Conservation (phyloP, 2,113 vertebrate species). For the Oryzias celebensis region DNA sequence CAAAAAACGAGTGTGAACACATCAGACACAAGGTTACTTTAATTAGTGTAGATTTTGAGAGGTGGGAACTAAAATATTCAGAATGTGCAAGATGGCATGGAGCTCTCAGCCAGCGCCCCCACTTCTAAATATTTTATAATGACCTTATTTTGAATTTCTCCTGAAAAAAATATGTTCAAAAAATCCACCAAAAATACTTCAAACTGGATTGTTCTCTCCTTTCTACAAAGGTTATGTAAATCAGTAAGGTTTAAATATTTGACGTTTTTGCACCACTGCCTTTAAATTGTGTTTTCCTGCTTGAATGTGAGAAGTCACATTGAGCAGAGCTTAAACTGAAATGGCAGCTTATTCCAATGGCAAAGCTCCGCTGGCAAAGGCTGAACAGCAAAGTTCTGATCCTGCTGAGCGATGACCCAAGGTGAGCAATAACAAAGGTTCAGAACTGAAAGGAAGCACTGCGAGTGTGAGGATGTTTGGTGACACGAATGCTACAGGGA, state of each 20-base stretch:
- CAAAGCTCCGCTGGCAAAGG: not conserved
- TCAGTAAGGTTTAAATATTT: constrained; percentile 9
- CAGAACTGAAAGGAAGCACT: not conserved
- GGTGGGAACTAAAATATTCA: constrained; percentile 69
- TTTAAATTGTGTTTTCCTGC: constrained; percentile 23
- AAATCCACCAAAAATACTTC: constrained; percentile 1
- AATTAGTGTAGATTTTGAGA: constrained; percentile 43
- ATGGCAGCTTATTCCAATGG: constrained; percentile 13
- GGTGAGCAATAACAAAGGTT: not conserved
- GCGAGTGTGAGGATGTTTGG: not conserved
- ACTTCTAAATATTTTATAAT: constrained; percentile 67
- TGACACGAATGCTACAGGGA: not conserved
- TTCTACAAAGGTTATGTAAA: constrained; percentile 14
- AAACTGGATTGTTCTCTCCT: not conserved
- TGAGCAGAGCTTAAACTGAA: constrained; percentile 18
- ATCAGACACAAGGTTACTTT: constrained; percentile 15
- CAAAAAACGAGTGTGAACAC: not conserved
- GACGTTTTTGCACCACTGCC: constrained; percentile 14
- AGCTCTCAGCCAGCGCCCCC: constrained; percentile 53
- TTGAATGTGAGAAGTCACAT: constrained; percentile 16
- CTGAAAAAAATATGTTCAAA: not conserved
- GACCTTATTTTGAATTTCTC: constrained; percentile 49
- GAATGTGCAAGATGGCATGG: constrained; percentile 51
- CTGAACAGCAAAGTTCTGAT: not conserved
- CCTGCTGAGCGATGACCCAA: not conserved